Evolutionary conservation across 2,888 invertebrate species (phyloP).

Genomic region (Spisula subtruncata): DNA sequence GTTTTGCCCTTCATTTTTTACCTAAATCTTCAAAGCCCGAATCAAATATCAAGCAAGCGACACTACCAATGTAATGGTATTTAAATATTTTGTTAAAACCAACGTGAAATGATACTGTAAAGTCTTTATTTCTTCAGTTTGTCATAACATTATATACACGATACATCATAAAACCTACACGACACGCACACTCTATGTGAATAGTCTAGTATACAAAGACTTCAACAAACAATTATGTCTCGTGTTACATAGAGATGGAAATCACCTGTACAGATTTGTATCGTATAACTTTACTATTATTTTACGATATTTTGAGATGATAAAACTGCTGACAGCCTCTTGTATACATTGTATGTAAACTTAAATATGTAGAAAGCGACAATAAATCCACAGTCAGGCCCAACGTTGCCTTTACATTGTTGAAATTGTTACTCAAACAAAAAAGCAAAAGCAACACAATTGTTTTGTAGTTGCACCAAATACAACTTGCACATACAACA

Average conservation of each 20-base stretch:
- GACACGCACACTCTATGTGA: too few relatives aligned
- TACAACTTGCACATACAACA: too few relatives aligned
- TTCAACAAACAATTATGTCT: not conserved
- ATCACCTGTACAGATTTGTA: not conserved
- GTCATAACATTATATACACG: not conserved
- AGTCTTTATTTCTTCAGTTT: not conserved
- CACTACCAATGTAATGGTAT: not conserved
- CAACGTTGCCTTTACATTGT: too few relatives aligned
- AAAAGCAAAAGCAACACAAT: too few relatives aligned
- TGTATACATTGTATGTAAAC: not conserved
- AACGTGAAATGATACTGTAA: not conserved
- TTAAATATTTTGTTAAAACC: constrained; percentile 12
- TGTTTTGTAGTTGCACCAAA: too few relatives aligned
- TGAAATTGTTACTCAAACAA: too few relatives aligned
- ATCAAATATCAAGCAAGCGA: constrained; percentile 5
- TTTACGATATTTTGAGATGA: constrained; percentile 6
- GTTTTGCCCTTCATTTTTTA: too few relatives aligned
- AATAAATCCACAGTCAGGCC: not conserved
- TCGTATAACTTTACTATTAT: constrained; percentile 11
- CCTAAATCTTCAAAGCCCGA: too few relatives aligned
- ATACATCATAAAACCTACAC: constrained; percentile 12
- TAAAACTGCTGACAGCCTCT: not conserved
- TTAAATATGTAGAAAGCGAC: not conserved
- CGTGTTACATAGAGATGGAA: not conserved
- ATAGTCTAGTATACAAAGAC: not conserved